These are phyloP conservation scores for Armadillidium nasatum DNA, from an alignment of 1,140 invertebrate species.

Conservation along the genomic window DNA sequence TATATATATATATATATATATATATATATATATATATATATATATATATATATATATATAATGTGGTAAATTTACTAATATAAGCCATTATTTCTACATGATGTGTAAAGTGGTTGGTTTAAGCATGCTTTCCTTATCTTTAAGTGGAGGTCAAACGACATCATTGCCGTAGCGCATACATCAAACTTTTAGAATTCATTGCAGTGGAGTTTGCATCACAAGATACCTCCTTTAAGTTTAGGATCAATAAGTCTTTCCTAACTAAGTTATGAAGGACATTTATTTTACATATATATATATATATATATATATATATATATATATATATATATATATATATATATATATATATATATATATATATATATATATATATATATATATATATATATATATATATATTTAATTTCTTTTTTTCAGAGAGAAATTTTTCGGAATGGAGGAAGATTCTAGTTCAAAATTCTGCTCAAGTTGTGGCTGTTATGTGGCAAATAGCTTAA, in stretches of 20 bases:
- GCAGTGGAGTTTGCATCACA: not conserved
- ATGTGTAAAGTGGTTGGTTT: too few relatives aligned
- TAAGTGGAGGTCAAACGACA: too few relatives aligned
- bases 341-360: not conserved
- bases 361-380: constrained; percentile 14
- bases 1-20: constrained; percentile 15
- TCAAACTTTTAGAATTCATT: not conserved
- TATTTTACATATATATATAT: not conserved
- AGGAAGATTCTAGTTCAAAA: not conserved
- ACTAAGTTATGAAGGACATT: not conserved
- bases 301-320: constrained; percentile 13
- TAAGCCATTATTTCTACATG: too few relatives aligned
- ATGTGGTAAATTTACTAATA: too few relatives aligned
- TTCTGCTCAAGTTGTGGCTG: not conserved
- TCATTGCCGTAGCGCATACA: too few relatives aligned
- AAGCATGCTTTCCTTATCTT: too few relatives aligned
- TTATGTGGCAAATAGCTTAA: not conserved
- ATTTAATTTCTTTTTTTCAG: not conserved
- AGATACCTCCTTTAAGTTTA: constrained; percentile 13
- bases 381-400: constrained; percentile 10
- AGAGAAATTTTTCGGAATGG: not conserved
- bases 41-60: constrained; percentile 13
- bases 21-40: constrained; percentile 6
- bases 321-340: not conserved
- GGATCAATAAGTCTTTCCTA: not conserved